Base-by-base conservation (phyloP, 2,113 vertebrate species). In the Lophura nycthemera region DNA sequence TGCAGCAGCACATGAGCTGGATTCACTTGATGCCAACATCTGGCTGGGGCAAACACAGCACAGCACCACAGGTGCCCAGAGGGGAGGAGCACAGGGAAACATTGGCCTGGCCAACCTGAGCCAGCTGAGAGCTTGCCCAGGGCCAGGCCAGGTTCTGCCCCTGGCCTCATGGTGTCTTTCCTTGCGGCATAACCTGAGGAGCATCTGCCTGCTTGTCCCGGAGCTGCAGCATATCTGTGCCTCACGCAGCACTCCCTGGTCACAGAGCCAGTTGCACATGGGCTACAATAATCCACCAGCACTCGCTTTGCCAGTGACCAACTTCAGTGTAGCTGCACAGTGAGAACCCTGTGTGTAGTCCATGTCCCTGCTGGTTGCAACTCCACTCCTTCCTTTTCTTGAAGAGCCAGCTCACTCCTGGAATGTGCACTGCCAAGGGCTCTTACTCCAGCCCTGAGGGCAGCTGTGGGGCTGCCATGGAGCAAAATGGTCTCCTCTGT, bases 181-280 rank as follows among this genome's bases (percentile, higher is more conserved):
- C 52, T 83, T 18, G 8, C 22, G 18, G 13, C 24, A 22, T 1
- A 20, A 29, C 36, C 34, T 1, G 2, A 14, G 17, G 4, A 90
- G 4, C 13, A 43, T 12, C 32, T 59, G 7, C 11, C 27, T 30
- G 40, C 83, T 32, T 29, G 3, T 6, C 19, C 36, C 21, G 3
- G 10, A 20, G 36, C 13, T 32, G 29, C 15, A 6, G 25, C 38
- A 27, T 50, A 13, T 8, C 21, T 16, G 3, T 1, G 0, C 40
- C 48, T 66, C 18, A 14, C 13, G 52, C 30, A 42, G 13, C 0
- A 0, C 38, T 72, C 42, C 0, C 0, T 13, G 19, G 32, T 32
- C 22, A 18, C 48, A 45, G 13, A 11, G 6, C 1, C 14, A 12
- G 13, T 22, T 65, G 25, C 45, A 56, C 48, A 42, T n/a, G 5